Conservation (phyloP, 2,888 invertebrate species). For the Amiota minor region DNA sequence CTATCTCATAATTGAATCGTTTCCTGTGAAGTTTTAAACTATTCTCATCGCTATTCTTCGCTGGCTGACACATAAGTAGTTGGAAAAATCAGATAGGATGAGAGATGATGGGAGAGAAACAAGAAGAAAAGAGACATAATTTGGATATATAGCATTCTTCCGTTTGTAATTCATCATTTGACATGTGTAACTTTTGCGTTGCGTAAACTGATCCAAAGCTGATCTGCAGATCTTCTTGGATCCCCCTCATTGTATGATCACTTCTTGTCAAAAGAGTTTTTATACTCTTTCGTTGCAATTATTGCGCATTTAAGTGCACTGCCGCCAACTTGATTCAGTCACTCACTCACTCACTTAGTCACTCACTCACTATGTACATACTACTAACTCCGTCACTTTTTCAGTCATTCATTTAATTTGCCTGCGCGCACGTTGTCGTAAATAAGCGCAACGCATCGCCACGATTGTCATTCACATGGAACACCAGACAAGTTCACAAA, state of each 20-base stretch:
- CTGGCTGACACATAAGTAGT: not conserved
- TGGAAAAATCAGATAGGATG: too few species aligned
- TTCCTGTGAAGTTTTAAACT: not conserved
- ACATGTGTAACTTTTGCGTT: conserved; percentile 48
- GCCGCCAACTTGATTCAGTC: conserved; percentile 53
- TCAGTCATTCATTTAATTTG: conserved; percentile 30
- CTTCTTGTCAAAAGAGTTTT: conserved; percentile 39
- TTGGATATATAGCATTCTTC: conserved; percentile 53
- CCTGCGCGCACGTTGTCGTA: conserved; percentile 26
- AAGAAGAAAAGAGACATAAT: not conserved
- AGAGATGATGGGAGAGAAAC: not conserved
- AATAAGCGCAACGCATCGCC: conserved; percentile 52
- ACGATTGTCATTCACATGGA: conserved; percentile 67
- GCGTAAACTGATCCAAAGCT: too few species aligned
- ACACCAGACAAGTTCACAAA: conserved; percentile 63
- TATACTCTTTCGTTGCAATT: conserved; percentile 59
- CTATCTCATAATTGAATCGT: conserved; percentile 3
- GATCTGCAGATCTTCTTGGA: too few species aligned
- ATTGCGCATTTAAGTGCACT: conserved; percentile 62
- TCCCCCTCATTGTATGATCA: conserved; percentile 24
- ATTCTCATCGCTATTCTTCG: not conserved
- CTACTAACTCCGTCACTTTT: not conserved
- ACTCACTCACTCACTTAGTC: conserved; percentile 4
- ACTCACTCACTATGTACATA: not conserved
- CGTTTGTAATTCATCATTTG: conserved; percentile 72